Base-by-base conservation (phyloP, 2,888 invertebrate species). In the Drosophila paramelanica region DNA sequence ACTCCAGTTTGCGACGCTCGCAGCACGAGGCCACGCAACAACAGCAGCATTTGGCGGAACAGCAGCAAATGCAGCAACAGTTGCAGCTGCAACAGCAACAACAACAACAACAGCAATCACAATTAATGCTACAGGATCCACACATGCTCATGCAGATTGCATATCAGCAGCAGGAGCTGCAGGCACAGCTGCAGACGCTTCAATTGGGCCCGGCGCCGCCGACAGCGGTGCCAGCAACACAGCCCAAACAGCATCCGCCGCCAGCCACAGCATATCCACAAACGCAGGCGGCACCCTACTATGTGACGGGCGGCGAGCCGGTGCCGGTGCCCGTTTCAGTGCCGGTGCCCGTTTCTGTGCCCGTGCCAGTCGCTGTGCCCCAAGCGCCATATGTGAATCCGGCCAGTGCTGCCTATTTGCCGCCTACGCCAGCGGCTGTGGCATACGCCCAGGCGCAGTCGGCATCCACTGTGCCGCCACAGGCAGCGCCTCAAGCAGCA, bases 1-100 rank as follows among this genome's bases (percentile, higher is more conserved):
- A 96, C 90, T 96, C 95, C 3, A 94, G 95, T 62, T 93, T 95
- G 80, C 93, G 95, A 31, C 89, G 91, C 23, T 85, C 90, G 4
- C 92, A 92, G 61, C 92, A 91, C 53, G 91, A 92, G 60, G 79
- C 84, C 2, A 61, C 70, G 8, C 80, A 74, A 23, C 81, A 71
- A 64, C 79, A 73, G 57, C 77, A 88, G 47, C 90, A 82, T 62
- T 77, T 88, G 31, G 85, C 67, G 25, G 90, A 66, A 46, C 89
- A 76, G 10, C 81, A 89, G 14, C 88, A 89, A 52, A 75, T 77
- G 25, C 68, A 87, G 66, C 88, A 79, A 65, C 88, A 82, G 42
- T 27, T 56, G 53, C 77, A 73, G 41, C 23, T 58, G 23, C 73
- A 77, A 17, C 74, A 59, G 3, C 89, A 85, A 59, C 75, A 83